phyloP scores from a whole-genome alignment of 2,113 vertebrate species.

The Meles meles region DNA sequence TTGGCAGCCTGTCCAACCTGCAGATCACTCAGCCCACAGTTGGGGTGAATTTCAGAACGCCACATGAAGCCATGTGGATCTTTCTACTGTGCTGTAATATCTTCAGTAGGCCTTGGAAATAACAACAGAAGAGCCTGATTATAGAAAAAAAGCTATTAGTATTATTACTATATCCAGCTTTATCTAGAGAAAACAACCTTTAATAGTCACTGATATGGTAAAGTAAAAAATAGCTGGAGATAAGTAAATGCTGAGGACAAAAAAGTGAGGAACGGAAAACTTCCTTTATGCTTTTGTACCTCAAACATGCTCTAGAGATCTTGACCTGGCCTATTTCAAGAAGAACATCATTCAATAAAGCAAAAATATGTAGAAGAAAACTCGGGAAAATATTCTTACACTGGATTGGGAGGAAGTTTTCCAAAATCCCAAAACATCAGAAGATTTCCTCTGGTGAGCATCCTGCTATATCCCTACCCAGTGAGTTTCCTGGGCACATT shows the following conservation, averaged over 20 bases:
- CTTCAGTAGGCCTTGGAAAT: neutral
- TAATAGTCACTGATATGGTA: neutral
- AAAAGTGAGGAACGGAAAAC: neutral
- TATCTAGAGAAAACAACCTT: neutral
- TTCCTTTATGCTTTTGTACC: neutral
- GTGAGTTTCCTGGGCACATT: neutral
- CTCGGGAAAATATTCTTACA: neutral
- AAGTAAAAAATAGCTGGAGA: neutral
- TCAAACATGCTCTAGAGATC: neutral
- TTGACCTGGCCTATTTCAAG: neutral
- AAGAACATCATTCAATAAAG: neutral
- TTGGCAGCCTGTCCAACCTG: neutral
- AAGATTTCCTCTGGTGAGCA: neutral
- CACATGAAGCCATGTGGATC: neutral
- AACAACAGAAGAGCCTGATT: neutral
- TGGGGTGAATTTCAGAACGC: neutral
- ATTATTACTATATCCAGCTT: neutral
- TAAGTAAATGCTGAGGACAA: neutral
- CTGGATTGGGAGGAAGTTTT: neutral
- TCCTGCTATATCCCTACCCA: too few species aligned
- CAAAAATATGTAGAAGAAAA: neutral
- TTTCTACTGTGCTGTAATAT: neutral
- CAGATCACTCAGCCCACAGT: neutral
- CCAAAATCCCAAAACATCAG: neutral
- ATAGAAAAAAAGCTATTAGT: neutral